Evolutionary conservation across 2,113 vertebrate species (phyloP).

Genomic region (Falco punctatus): DNA sequence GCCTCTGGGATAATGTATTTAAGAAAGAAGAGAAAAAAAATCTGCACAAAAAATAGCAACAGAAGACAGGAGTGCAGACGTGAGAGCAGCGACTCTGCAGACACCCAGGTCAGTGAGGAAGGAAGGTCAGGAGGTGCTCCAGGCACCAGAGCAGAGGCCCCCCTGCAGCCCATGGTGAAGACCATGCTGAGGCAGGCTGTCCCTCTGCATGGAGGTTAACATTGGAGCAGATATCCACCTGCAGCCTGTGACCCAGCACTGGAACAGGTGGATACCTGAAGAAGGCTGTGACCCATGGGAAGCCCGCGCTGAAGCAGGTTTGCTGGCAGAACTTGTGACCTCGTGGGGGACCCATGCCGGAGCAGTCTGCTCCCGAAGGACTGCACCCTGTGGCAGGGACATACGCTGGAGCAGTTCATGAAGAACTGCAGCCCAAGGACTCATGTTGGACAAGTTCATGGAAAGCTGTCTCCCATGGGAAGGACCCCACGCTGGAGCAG

Average conservation of each 20-base stretch:
- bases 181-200: not conserved
- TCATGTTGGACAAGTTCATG: no score
- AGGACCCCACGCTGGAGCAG: not conserved
- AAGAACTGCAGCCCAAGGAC: not conserved
- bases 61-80: not conserved
- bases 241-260: not conserved
- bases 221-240: not conserved
- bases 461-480: not conserved
- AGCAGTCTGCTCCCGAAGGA: not conserved
- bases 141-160: not conserved
- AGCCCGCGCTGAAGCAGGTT: not conserved
- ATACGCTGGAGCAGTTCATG: not conserved
- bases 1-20: fast-evolving
- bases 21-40: not conserved
- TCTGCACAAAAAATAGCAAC: not conserved
- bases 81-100: not conserved
- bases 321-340: not conserved
- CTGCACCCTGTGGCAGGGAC: not conserved
- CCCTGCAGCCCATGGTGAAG: fast-evolving
- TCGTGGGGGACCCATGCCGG: not conserved
- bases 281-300: not conserved
- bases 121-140: not conserved
- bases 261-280: not conserved
- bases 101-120: not conserved
- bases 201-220: fast-evolving